Base-by-base conservation (phyloP, 2,113 vertebrate species). In the Microcebus murinus region DNA sequence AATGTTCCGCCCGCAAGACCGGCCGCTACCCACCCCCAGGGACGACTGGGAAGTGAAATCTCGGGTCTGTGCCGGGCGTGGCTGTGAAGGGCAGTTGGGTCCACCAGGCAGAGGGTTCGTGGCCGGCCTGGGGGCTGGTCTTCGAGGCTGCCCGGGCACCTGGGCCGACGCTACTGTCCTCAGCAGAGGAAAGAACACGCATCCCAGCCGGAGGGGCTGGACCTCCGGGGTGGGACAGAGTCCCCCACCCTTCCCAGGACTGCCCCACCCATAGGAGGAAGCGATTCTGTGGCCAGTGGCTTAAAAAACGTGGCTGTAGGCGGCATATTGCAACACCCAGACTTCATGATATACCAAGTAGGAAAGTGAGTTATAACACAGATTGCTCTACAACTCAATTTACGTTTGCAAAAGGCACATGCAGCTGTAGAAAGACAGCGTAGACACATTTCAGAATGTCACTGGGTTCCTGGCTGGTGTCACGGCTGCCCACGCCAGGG, bases 21-120 rank as follows among this genome's bases (percentile, higher is more conserved):
- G 15, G 85, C 25, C 65, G 50, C 31, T 34, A 39, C 81, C 71
- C 17, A 18, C 25, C 61, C 45, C 52, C 23, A 8, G 27, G 65
- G 36, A 94, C 77, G 36, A 94, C 77, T 3, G n/a, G 95, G 97
- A 98, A 97, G 94, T 97, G 97, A 97, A 96, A 97, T 93, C 50
- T 11, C 67, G 1, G 9, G 57, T 45, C 45, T 90, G 27, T 4
- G 3, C 11, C 11, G 39, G 61, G 57, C 1, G 25, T 29, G 20
- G 27, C 25, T 4, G 52, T 8, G 0, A 23, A 34, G 76, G 39
- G 21, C 2, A 1, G 15, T 13, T 5, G 23, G n/a, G 57, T 50
- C 80, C n/a, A 20, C 25, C 18, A 1, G 21, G 71, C 1, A 14
- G 39, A 42, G 9, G 48, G 63, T 59, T 12, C 42, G 11, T 29